A percentile compares a stretch with the other conserved stretches of the same genome.
Evolutionary conservation across 2,797 vertebrate genomes (phyloP).

Genomic region (Nasua narica): DNA sequence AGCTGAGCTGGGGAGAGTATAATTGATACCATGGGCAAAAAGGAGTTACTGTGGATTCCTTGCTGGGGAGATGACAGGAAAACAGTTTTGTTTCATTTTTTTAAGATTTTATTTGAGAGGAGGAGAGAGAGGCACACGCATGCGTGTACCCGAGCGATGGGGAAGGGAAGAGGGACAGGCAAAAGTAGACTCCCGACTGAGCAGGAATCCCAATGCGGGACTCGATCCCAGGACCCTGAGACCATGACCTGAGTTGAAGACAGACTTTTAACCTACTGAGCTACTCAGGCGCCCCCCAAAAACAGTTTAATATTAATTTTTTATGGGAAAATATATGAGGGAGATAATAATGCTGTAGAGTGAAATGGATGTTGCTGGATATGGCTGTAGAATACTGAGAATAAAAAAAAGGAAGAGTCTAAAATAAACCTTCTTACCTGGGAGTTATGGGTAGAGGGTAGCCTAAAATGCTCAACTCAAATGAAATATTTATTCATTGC

Average conservation of each 20-base stretch:
- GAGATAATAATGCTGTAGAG: neutral
- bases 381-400: neutral
- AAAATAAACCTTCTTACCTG: neutral
- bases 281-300: neutral
- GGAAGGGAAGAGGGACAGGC: neutral
- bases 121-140: neutral
- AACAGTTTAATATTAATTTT: neutral
- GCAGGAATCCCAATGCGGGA: neutral
- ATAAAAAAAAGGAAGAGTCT: neutral
- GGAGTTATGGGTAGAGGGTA: neutral
- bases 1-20: neutral
- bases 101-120: neutral
- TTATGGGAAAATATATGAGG: neutral
- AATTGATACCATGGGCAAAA: neutral
- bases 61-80: neutral
- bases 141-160: neutral
- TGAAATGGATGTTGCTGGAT: neutral
- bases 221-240: neutral
- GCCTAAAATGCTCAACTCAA: neutral
- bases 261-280: neutral
- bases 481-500: neutral
- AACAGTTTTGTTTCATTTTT: neutral
- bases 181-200: neutral
- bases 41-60: neutral
- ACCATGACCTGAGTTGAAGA: neutral